A percentile compares a stretch with the other conserved stretches of the same genome.
These are phyloP conservation scores for Tetramorium bicarinatum DNA, from an alignment of 2,888 invertebrate species.

Conservation along the genomic window DNA sequence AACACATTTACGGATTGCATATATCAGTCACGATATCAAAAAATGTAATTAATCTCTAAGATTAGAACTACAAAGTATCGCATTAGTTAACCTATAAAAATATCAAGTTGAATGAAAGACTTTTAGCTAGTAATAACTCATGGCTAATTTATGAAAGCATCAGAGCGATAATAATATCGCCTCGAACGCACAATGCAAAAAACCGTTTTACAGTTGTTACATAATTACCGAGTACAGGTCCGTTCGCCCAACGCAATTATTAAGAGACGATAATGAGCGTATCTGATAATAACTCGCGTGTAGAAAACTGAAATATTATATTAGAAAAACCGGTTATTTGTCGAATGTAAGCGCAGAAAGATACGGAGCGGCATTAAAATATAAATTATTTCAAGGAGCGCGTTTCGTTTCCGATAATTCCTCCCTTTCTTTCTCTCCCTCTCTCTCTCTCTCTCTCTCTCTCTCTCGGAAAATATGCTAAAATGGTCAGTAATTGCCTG, in stretches of 20 bases:
- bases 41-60: neutral
- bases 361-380: neutral
- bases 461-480: neutral
- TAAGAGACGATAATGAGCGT: slow-evolving; percentile 31
- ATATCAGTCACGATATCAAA: neutral
- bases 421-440: neutral
- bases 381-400: neutral
- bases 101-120: slow-evolving; percentile 10
- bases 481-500: neutral
- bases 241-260: slow-evolving; percentile 17
- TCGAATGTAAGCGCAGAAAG: neutral
- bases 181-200: slow-evolving; percentile 20
- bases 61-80: neutral
- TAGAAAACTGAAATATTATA: slow-evolving; percentile 35
- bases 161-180: slow-evolving; percentile 40
- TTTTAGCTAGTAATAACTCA: neutral
- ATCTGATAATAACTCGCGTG: slow-evolving; percentile 40
- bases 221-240: slow-evolving; percentile 31
- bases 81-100: slow-evolving; percentile 12
- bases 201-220: slow-evolving; percentile 43
- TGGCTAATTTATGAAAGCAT: slow-evolving; percentile 29
- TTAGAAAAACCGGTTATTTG: slow-evolving; percentile 28
- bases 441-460: neutral
- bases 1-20: neutral
- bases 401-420: neutral